A percentile compares a stretch with the other conserved stretches of the same genome.
Conservation (phyloP, 2,888 invertebrate genomes). For the Eupelmus urozonus region DNA sequence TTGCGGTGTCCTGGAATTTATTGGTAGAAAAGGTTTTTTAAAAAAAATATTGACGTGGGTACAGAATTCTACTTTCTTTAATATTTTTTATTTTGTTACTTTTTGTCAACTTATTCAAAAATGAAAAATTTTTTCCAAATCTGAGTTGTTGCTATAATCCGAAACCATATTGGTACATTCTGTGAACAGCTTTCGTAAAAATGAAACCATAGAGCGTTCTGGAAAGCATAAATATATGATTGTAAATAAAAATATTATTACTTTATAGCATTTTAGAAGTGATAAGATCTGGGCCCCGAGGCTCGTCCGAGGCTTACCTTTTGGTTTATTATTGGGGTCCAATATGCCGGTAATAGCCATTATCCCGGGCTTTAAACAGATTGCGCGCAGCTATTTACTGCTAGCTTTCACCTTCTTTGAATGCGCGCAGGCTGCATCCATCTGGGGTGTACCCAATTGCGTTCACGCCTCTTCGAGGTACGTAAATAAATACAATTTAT, state of each 20-base stretch:
- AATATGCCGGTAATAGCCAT: constrained; percentile 41
- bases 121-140: too few species aligned
- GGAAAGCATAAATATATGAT: too few species aligned
- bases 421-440: constrained; percentile 9
- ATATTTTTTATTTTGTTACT: too few species aligned
- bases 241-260: constrained; percentile 43
- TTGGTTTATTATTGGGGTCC: constrained; percentile 44
- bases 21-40: too few species aligned
- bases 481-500: constrained; percentile 54
- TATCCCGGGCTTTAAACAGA: constrained; percentile 45
- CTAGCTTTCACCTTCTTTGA: constrained; percentile 56
- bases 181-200: too few species aligned
- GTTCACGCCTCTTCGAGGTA: constrained; percentile 55
- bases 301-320: constrained; percentile 22
- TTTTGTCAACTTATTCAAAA: too few species aligned
- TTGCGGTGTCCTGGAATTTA: too few species aligned
- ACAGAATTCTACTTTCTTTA: too few species aligned
- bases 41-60: too few species aligned
- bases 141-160: too few species aligned
- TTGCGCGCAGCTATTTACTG: constrained; percentile 54
- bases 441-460: constrained; percentile 23
- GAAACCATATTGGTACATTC: too few species aligned
- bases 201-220: too few species aligned
- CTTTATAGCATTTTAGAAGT: constrained; percentile 19
- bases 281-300: constrained; percentile 32